Evolutionary conservation across 2,888 invertebrate genomes (phyloP), one percentile per base, ranked within the genome.

Genomic region (Drosophila silvestris): DNA sequence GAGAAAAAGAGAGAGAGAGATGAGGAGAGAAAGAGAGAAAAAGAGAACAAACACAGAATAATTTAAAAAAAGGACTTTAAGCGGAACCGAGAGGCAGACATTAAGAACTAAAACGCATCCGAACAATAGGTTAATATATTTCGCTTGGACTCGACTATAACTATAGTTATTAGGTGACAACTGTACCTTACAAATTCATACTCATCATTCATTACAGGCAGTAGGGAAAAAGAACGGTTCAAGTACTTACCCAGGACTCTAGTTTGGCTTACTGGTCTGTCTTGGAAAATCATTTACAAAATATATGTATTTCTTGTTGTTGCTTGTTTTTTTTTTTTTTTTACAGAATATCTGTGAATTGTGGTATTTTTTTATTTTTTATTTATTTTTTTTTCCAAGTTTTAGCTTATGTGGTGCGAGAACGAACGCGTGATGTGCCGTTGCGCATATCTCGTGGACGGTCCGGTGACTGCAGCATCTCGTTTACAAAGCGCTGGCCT

Each of bases 401-500:
- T 79, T 88, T 91, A 86, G 89, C 85, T 91, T 90, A 88, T 85
- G 77, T 89, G 89, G 85, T 90, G 88, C 85, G 90, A 79, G 77
- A 79, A 79, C 32, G 79, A 83, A 74, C 87, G 88, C 90, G 79
- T 90, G 77, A 79, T 86, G 83, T 85, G 84, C 82, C 87, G 81
- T 82, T 89, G 79, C 89, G 91, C 92, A 91, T 93, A 93, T 91
- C 93, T 92, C 86, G 92, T 89, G 85, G 93, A 85, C 82, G 93
- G 93, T 81, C 93, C 91, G 70, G 93, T 89, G 83, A 93, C 93
- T 87, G 92, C 92, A 87, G 93, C 93, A 89, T 93, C 93, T 87
- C 93, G 92, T 92, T 93, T 93, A 92, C 93, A 93, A 92, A 93
- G 93, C 85, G 92, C 93, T 91, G 93, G 93, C 79, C 93, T 93